phyloP scores from a whole-genome alignment of 2,797 vertebrate genomes.

The Tauraco hartlaubi region DNA sequence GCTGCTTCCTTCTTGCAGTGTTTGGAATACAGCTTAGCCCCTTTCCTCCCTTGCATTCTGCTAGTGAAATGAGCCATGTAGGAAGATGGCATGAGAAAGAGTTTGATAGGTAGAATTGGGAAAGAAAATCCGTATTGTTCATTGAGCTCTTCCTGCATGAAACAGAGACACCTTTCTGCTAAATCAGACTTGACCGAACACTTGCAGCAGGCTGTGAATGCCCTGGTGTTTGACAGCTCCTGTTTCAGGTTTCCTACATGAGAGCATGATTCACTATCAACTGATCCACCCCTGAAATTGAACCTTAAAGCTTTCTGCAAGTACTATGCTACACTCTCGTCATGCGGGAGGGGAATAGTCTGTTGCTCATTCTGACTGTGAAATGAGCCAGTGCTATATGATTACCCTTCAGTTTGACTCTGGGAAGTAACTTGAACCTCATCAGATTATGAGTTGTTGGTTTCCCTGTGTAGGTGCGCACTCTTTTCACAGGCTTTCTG shows the following conservation, averaged over 20 bases:
- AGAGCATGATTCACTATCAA: slow-evolving; percentile 36
- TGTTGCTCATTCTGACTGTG: slow-evolving; percentile 65
- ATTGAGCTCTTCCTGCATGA: slow-evolving; percentile 2
- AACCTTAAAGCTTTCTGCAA: slow-evolving; percentile 68
- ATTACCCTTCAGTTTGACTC: slow-evolving; percentile 61
- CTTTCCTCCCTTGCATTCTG: neutral
- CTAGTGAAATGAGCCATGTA: neutral
- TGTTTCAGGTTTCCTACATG: slow-evolving; percentile 41
- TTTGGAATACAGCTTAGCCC: neutral
- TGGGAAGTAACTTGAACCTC: slow-evolving; percentile 64
- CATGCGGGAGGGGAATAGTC: slow-evolving; percentile 8
- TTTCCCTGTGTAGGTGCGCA: neutral
- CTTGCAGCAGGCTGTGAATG: slow-evolving; percentile 42
- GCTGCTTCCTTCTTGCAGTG: neutral
- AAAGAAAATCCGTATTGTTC: neutral
- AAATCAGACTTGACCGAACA: slow-evolving; percentile 48
- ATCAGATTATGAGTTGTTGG: slow-evolving; percentile 18
- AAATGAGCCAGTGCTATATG: slow-evolving; percentile 62
- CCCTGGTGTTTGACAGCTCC: slow-evolving; percentile 53
- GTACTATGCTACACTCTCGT: slow-evolving; percentile 35
- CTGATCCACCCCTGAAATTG: slow-evolving; percentile 54
- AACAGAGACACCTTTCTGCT: neutral
- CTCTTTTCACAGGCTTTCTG: slow-evolving; percentile 56
- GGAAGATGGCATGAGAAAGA: neutral
- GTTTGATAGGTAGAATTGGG: neutral